phyloP scores from a whole-genome alignment of 2,113 vertebrate species.

The Xyliphius kryptos region DNA sequence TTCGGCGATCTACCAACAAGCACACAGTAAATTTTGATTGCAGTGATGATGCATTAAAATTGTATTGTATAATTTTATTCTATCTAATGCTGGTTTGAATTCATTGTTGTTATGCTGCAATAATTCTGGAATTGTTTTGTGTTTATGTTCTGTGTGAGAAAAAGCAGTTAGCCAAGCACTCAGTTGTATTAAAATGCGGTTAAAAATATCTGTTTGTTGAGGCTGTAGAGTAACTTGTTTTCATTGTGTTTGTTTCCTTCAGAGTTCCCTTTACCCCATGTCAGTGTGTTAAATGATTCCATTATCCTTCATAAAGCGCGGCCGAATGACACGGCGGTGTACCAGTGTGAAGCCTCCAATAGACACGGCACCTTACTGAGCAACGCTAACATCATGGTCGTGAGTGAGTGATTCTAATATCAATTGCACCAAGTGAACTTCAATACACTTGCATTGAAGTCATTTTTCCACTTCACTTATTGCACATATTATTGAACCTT shows the following conservation, averaged over 20 bases:
- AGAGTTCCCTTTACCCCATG: constrained; percentile 49
- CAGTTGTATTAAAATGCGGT: too few relatives aligned
- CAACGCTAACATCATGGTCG: constrained; percentile 78
- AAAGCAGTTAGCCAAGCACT: too few relatives aligned
- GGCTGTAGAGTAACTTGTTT: not conserved
- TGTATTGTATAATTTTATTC: too few relatives aligned
- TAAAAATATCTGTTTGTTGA: not conserved
- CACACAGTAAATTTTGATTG: too few relatives aligned
- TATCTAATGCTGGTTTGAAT: too few relatives aligned
- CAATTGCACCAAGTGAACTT: not conserved
- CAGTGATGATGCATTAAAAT: too few relatives aligned
- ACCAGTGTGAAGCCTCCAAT: constrained; percentile 87
- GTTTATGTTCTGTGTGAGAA: too few relatives aligned
- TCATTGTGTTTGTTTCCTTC: constrained; percentile 4
- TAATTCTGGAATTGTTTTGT: too few relatives aligned
- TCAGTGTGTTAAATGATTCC: constrained; percentile 57
- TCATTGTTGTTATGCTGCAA: too few relatives aligned
- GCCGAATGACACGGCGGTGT: constrained; percentile 76
- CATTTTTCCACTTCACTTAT: not conserved
- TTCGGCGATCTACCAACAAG: too few relatives aligned
- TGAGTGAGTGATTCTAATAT: constrained; percentile 67
- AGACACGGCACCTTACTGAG: constrained; percentile 77
- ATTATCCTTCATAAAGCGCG: constrained; percentile 69
- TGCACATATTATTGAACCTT: not conserved
- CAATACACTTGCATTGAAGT: not conserved